Base-by-base conservation (phyloP, 2,797 vertebrate genomes). In the Furcifer pardalis region DNA sequence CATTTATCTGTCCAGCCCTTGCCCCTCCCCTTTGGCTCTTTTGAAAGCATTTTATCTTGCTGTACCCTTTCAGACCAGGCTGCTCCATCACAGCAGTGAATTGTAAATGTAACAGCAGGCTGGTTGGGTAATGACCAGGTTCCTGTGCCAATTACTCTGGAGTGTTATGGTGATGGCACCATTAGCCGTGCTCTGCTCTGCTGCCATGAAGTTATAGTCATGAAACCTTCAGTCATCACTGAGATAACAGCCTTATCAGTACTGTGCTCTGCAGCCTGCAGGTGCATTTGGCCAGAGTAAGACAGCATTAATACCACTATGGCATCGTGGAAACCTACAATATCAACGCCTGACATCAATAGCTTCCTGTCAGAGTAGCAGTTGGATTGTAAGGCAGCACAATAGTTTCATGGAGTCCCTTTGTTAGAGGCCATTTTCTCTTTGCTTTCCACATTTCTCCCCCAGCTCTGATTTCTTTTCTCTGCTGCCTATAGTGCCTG, bases 271-370 rank as follows among this genome's bases (percentile, higher is more conserved):
- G 44, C 46, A 23, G 2, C 0, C 0, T 65, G 15, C 12, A 44
- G 74, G 82, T 88, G 72, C 37, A 90, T 90, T 87, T 78, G 85
- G 72, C 75, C 49, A 90, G 78, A 80, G 2, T 40, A 87, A 83
- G 56, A 82, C 40, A 25, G 5, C 27, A 68, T 89, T 91, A 69
- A 69, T 46, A 89, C 69, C 86, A 27, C 81, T 77, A 49, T 1
- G 12, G 1, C 2, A 81, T 60, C 6, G 76, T 85, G 68, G 40
- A 88, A 92, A 35, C 32, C 60, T 77, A 8, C 46, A 62, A 89
- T 87, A 86, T 63, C n/a, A 77, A 88, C 60, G 71, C 23, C 40
- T 89, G 80, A 82, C 73, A 62, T 83, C 60, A 88, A 27, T 40
- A 62, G 69, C 78, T 85, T 49, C 59, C 77, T 90, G 72, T 78